Evolutionary conservation across 2,888 invertebrate genomes (phyloP), one percentile per base, ranked within the genome.

Genomic region (Drosophila atripex): DNA sequence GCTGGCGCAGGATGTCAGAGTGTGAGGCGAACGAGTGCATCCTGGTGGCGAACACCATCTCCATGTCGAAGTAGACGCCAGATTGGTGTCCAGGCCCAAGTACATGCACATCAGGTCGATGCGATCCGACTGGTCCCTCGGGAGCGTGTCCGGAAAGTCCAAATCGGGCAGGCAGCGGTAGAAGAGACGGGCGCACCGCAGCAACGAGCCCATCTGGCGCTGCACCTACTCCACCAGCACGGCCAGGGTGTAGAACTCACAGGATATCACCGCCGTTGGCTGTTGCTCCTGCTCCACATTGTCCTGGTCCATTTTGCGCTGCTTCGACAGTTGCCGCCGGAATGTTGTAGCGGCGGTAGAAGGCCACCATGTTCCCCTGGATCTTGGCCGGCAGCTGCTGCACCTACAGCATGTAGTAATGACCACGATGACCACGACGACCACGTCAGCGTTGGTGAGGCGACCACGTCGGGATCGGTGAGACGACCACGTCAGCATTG

Each of bases 111-210:
- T 95, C 59, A 94, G 94, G 38, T 95, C 95, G 92, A 96, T 98
- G 0, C 96, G 96, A 86, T 96, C 96, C 1, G 96, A 95, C 0
- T 93, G 94, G 1, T 93, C 90, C 66, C 94, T 94, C 3, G 93
- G 93, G 60, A 98, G 92, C 59, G 94, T 94, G 0, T 93, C 91
- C 0, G 98, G 96, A 1, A 97, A 95, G 12, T 96, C 94, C 0
- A 98, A 96, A 78, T 97, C 96, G 12, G 98, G 98, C 61, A 99
- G 92, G 88, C 96, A 97, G 90, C 98, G 97, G 91, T 95, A 99
- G 90, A 99, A 96, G 8, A 99, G 92, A 21, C 97, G 97, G 78
- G 96, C 95, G 88, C 97, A 97, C 18, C 99, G 94, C 55, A 99
- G 92, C 90, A 99, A 99, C 1, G 96, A 95, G 64, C 94, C 90